Evolutionary conservation across 2,113 vertebrate genomes (phyloP), one percentile per base, ranked within the genome.

Genomic region (Prionailurus viverrinus): DNA sequence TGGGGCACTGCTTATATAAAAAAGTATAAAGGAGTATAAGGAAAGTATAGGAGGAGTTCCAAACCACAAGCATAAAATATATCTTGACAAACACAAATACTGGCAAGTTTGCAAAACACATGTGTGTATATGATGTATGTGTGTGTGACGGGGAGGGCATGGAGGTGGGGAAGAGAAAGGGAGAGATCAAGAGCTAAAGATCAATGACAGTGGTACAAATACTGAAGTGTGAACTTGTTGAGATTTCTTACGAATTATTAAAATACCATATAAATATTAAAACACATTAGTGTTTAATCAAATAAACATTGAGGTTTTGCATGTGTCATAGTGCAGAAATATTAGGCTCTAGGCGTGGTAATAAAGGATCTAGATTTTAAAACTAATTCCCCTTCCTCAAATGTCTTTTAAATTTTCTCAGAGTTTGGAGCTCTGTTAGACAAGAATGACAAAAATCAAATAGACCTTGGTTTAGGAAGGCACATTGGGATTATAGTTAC

Each of bases 361-460:
- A 96, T 84, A 85, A 85, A 91, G 9, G 1, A 31, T 93, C 58
- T 95, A 69, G 29, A 73, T 74, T 92, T 94, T 73, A 65, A 11
- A 69, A 39, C 16, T 94, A 51, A 89, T 79, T 90, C 95, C 13
- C 1, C 1, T 16, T 12, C 58, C 39, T 33, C 18, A 91, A 96
- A 93, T 92, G 53, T 86, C 33, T 83, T 94, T 96, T 76, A 87
- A 55, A 66, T 80, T 91, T 92, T 89, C 48, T 94, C 36, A 86
- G 36, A 86, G 36, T 69, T 74, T 29, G 45, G 16, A 58, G 69
- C 36, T 94, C 27, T 71, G 31, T 39, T 79, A 68, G 53, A 94
- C 14, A 80, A 89, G 89, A 94, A 96, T 78, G 93, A 93, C 76
- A 96, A 97, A 93, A 96, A 89, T 92, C 86, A 97, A 96, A 96